A percentile compares a stretch with the other conserved stretches of the same genome.
These are phyloP conservation scores for silkworm (Bombyx mori) DNA, from an alignment of 1,140 invertebrate genomes.

Conservation along the genomic window DNA sequence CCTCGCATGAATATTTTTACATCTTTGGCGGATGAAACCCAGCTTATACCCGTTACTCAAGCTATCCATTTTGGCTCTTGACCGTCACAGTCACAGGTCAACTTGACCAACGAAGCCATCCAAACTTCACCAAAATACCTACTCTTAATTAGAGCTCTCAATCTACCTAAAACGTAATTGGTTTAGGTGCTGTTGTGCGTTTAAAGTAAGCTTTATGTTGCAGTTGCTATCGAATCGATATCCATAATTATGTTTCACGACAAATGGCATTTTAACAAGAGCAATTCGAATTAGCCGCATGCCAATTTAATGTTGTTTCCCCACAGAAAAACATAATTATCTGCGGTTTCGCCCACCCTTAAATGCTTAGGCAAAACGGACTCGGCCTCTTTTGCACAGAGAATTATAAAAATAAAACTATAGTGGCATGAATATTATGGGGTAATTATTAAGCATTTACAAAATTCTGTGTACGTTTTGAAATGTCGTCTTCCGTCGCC, in stretches of 20 bases:
- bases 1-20: too few relatives aligned
- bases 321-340: slow-evolving; percentile 41
- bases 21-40: too few relatives aligned
- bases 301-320: slow-evolving; percentile 26
- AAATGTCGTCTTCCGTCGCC: slow-evolving; percentile 32
- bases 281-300: slow-evolving; percentile 20
- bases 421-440: slow-evolving; percentile 4
- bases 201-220: too few relatives aligned
- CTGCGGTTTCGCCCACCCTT: slow-evolving; percentile 47
- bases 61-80: too few relatives aligned
- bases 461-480: slow-evolving; percentile 30
- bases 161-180: too few relatives aligned
- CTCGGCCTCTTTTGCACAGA: slow-evolving; percentile 29
- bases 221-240: background rate
- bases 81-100: too few relatives aligned
- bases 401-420: slow-evolving; percentile 21
- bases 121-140: too few relatives aligned
- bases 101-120: too few relatives aligned
- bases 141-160: too few relatives aligned
- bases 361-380: slow-evolving; percentile 46
- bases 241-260: background rate
- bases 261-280: slow-evolving; percentile 32
- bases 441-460: slow-evolving; percentile 46
- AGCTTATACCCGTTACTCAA: too few relatives aligned
- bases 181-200: too few relatives aligned